Conservation (phyloP, 2,888 invertebrate species). For the Branchellion lobata region DNA sequence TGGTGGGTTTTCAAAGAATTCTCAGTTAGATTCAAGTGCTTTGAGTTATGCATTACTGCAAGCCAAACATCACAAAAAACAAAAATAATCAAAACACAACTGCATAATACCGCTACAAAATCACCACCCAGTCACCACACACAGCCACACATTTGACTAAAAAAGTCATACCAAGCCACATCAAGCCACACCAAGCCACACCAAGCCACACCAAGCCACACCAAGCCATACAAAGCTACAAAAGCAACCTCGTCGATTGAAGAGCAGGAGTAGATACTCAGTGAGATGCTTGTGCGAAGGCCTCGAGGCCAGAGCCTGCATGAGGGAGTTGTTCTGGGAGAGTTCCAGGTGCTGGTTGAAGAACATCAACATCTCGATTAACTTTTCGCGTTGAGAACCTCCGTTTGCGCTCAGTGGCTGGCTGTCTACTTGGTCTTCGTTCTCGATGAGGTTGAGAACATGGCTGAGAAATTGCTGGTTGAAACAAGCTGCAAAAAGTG, state of each 20-base stretch:
- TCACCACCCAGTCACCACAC: conserved; percentile 32
- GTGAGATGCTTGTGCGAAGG: conserved; percentile 81
- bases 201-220: no score
- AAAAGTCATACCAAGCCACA: no score
- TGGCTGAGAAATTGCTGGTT: conserved; percentile 79
- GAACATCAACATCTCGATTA: conserved; percentile 79
- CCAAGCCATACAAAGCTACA: no score
- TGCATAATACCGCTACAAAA: not conserved
- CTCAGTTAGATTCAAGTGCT: not conserved
- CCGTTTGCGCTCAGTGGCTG: no score
- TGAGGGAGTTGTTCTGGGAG: conserved; percentile 59
- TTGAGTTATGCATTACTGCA: not conserved
- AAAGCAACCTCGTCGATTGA: conserved; percentile 87
- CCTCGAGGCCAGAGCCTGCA: conserved; percentile 58
- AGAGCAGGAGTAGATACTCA: conserved; percentile 80
- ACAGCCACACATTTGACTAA: no score
- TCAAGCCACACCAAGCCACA: no score
- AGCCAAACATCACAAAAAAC: not conserved
- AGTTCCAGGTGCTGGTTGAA: conserved; percentile 81
- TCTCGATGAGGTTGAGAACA: conserved; percentile 78
- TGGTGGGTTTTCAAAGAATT: not conserved
- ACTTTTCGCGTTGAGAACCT: conserved; percentile 68
- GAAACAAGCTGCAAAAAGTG: conserved; percentile 73
- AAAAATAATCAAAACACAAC: not conserved
- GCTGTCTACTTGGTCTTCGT: conserved; percentile 62